A percentile compares a stretch with the other conserved stretches of the same genome.
phyloP scores from a whole-genome alignment of 2,113 vertebrate species.

The Pomatostomus ruficeps region DNA sequence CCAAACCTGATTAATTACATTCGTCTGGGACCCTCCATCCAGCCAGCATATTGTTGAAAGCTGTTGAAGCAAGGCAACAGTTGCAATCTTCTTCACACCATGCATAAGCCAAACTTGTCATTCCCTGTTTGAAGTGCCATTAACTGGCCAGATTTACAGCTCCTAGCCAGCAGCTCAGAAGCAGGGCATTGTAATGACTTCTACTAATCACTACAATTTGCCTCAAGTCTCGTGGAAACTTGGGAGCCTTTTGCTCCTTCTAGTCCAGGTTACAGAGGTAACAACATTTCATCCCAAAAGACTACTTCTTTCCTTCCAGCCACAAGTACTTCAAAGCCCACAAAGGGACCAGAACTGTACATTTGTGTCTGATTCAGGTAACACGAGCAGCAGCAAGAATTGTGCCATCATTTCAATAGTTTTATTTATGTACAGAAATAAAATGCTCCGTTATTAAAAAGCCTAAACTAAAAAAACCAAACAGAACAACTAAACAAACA shows the following conservation, averaged over 20 bases:
- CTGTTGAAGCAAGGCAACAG: constrained; percentile 79
- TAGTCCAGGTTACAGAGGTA: neutral
- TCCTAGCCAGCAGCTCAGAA: constrained; percentile 69
- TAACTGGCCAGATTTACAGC: constrained; percentile 85
- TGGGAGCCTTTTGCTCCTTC: neutral
- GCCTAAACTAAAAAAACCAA: neutral
- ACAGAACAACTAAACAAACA: neutral
- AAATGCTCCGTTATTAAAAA: neutral
- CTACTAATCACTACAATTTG: constrained; percentile 36
- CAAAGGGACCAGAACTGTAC: neutral
- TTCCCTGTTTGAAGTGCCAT: constrained; percentile 74
- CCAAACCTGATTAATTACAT: constrained; percentile 78
- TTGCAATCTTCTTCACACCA: constrained; percentile 79
- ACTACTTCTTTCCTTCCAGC: neutral
- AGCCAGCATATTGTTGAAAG: constrained; percentile 79
- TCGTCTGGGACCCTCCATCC: constrained; percentile 73
- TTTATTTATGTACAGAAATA: neutral
- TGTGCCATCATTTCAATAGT: neutral
- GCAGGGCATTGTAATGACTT: constrained; percentile 41
- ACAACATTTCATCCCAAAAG: neutral
- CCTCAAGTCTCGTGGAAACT: neutral
- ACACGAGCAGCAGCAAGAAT: neutral
- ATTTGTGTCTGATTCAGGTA: neutral
- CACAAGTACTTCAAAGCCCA: neutral
- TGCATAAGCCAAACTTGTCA: constrained; percentile 79